phyloP scores from a whole-genome alignment of 2,888 invertebrate species.

The Microdon myrmicae region DNA sequence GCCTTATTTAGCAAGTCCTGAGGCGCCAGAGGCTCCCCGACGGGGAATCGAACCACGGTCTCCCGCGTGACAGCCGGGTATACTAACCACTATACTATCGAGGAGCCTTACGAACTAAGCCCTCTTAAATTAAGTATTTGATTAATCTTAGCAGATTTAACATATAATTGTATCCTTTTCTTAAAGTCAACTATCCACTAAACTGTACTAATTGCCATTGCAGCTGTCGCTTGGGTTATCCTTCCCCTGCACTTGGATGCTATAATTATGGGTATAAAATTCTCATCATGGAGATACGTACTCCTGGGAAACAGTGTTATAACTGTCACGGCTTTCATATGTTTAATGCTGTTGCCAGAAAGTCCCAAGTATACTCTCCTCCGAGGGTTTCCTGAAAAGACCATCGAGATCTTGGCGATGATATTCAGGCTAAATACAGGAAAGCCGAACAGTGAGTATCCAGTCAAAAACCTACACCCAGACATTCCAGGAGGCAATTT shows the following conservation, averaged over 20 bases:
- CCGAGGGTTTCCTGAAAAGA: slow-evolving; percentile 71
- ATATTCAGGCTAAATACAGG: slow-evolving; percentile 72
- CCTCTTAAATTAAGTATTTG: too few relatives aligned
- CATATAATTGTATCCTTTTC: too few relatives aligned
- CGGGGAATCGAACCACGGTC: too few relatives aligned
- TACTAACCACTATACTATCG: too few relatives aligned
- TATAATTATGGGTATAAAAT: slow-evolving; percentile 69
- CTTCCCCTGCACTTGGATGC: slow-evolving; percentile 71
- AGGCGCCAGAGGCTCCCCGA: too few relatives aligned
- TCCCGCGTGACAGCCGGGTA: too few relatives aligned
- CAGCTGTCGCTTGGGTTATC: slow-evolving; percentile 76
- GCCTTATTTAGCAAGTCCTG: too few relatives aligned
- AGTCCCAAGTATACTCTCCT: slow-evolving; percentile 81
- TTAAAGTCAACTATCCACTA: too few relatives aligned
- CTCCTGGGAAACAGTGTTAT: slow-evolving; percentile 75
- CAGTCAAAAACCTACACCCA: slow-evolving; percentile 65
- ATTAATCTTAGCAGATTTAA: too few relatives aligned
- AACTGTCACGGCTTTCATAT: slow-evolving; percentile 71
- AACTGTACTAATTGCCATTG: too few relatives aligned
- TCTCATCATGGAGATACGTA: slow-evolving; percentile 81
- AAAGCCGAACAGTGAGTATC: slow-evolving; percentile 66
- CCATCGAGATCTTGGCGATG: slow-evolving; percentile 71
- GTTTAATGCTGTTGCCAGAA: slow-evolving; percentile 75
- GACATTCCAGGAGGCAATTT: slow-evolving; percentile 58
- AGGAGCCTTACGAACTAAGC: too few relatives aligned